Percentiles rank a stretch among this genome's conserved stretches.
Evolutionary conservation across 2,797 vertebrate genomes (phyloP).

Genomic region (Pteropus rufus): DNA sequence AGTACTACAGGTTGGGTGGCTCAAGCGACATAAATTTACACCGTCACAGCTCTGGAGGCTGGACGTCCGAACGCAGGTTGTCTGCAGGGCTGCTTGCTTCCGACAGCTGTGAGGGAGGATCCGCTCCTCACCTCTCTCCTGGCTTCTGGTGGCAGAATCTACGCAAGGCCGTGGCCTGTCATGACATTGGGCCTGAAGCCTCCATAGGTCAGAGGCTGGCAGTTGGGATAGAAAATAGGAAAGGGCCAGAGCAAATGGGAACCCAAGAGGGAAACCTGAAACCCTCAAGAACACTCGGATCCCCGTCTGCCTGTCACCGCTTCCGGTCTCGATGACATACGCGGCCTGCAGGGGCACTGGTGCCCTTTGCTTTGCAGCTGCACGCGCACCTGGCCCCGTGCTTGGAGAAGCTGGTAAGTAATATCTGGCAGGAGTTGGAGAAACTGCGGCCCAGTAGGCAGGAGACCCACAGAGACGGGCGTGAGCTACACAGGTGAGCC

Average conservation of each 20-base stretch:
- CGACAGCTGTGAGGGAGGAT: background rate
- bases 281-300: background rate
- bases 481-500: background rate
- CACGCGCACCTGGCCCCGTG: background rate
- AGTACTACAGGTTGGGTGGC: background rate
- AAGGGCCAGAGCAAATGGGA: background rate
- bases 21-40: background rate
- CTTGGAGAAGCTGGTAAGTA: background rate
- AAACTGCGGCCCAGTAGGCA: background rate
- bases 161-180: background rate
- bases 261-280: background rate
- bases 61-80: background rate
- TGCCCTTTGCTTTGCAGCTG: background rate
- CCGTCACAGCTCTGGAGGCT: background rate
- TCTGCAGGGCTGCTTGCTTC: background rate
- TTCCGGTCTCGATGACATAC: background rate
- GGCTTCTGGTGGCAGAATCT: background rate
- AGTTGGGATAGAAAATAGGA: background rate
- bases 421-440: background rate
- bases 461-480: background rate
- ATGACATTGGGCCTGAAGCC: background rate
- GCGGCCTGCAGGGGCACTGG: accelerated
- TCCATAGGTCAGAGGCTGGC: background rate
- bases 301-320: background rate
- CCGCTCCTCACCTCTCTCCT: background rate